These are phyloP conservation scores for Herpetotheres cachinnans DNA, from an alignment of 2,113 vertebrate species.

Conservation along the genomic window DNA sequence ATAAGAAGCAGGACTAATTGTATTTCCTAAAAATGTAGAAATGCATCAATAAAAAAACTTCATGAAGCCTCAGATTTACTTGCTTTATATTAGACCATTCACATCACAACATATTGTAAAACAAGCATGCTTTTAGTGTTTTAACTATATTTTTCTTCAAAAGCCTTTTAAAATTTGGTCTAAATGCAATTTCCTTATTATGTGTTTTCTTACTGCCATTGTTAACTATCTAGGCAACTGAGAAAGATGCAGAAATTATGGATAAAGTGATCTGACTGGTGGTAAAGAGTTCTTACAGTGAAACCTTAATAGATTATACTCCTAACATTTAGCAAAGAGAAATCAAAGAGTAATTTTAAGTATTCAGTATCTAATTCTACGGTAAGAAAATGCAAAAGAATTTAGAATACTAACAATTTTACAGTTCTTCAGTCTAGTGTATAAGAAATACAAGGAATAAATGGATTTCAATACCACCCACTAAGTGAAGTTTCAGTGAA, in stretches of 20 bases:
- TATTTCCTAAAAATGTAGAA: not conserved
- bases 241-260: not conserved
- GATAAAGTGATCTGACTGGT: not conserved
- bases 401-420: not conserved
- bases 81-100: not conserved
- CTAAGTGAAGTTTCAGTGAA: not conserved
- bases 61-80: not conserved
- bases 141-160: not conserved
- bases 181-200: not conserved
- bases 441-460: not conserved
- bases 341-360: not conserved
- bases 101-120: not conserved
- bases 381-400: not conserved
- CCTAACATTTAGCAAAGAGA: not conserved
- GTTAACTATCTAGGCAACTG: not conserved
- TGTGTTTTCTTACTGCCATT: not conserved
- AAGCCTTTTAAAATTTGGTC: not conserved
- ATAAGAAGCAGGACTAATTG: not conserved
- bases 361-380: not conserved
- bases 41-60: fast-evolving
- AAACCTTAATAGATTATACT: not conserved
- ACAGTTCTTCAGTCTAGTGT: not conserved
- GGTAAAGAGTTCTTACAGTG: not conserved
- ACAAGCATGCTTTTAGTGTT: not conserved
- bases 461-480: not conserved